Evolutionary conservation across 2,888 invertebrate species (phyloP), one percentile per base, ranked within the genome.

Genomic region (Hedychridium roseum): DNA sequence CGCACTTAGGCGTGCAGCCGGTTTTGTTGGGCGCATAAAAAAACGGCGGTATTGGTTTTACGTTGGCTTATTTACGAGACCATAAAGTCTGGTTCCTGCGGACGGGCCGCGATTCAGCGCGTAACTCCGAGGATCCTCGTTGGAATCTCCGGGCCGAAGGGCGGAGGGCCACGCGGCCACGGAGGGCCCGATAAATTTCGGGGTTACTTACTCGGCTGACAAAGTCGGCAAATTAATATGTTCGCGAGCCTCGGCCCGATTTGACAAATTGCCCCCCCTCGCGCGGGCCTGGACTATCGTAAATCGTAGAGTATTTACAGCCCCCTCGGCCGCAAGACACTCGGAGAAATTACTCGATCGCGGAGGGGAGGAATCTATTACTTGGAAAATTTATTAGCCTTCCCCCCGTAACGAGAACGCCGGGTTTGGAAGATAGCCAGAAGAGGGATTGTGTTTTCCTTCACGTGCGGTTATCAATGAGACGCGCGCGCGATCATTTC

Each of bases 1-100:
- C 31, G 39, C 35, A 41, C 45, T 31, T 41, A 32, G 9, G n/a
- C 43, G 28, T 21, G 51, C 43, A 23, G 31, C 31, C 15, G 54
- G 49, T 62, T 64, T 62, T 63, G 54, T 63, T 58, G 50, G 53
- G 43, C 28, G 53, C 52, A 55, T 65, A 66, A 65, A 63, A n/a
- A 61, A 63, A 48, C 50, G 55, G 59, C 67, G 62, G 55, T 69
- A 74, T 73, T 70, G 72, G 68, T 68, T 71, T 72, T 70, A 70
- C 68, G 70, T 67, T 64, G 60, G 48, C 60, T 72, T 73, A 73
- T 74, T 75, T 75, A 75, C 68, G 74, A 64, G 69, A 73, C 65
- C 68, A 65, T 74, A 72, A 74, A 74, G 60, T 61, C 61, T n/a
- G n/a, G n/a, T n/a, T 50, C 40, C 50, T 50, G 39, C 50, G 38